These are phyloP conservation scores for Plodia interpunctella DNA, from an alignment of 1,140 invertebrate species.

Conservation along the genomic window DNA sequence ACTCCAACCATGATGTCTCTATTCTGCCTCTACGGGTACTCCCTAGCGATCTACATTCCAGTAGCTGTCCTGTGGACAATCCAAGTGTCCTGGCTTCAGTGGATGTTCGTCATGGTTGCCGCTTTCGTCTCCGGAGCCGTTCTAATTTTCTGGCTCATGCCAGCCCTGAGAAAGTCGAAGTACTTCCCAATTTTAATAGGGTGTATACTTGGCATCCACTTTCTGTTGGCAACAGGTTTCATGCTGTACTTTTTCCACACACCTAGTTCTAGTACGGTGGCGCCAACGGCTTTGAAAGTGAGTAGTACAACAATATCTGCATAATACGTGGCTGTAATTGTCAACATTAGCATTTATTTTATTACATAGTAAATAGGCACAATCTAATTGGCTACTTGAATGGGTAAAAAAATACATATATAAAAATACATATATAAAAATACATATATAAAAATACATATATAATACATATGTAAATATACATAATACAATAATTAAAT, in stretches of 20 bases:
- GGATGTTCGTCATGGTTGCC: conserved; percentile 89
- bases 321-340: background rate
- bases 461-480: no score
- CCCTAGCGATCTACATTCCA: conserved; percentile 94
- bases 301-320: background rate
- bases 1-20: conserved; percentile 87
- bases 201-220: conserved; percentile 85
- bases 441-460: no score
- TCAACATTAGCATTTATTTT: no score
- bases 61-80: conserved; percentile 96
- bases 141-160: conserved; percentile 88
- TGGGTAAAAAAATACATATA: no score
- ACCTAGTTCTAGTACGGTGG: conserved; percentile 20
- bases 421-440: no score
- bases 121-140: conserved; percentile 91
- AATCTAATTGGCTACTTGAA: no score
- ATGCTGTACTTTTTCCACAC: conserved; percentile 81
- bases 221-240: conserved; percentile 89
- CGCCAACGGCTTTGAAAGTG: background rate
- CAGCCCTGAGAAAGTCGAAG: conserved; percentile 83
- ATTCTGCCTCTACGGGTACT: conserved; percentile 97
- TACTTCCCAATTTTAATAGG: conserved; percentile 83
- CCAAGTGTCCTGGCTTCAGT: conserved; percentile 89
- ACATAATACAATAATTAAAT: no score
- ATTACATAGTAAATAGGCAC: no score